A percentile compares a stretch with the other conserved stretches of the same genome.
These are phyloP conservation scores for Anas capensis DNA, from an alignment of 2,797 vertebrate genomes.

Conservation along the genomic window DNA sequence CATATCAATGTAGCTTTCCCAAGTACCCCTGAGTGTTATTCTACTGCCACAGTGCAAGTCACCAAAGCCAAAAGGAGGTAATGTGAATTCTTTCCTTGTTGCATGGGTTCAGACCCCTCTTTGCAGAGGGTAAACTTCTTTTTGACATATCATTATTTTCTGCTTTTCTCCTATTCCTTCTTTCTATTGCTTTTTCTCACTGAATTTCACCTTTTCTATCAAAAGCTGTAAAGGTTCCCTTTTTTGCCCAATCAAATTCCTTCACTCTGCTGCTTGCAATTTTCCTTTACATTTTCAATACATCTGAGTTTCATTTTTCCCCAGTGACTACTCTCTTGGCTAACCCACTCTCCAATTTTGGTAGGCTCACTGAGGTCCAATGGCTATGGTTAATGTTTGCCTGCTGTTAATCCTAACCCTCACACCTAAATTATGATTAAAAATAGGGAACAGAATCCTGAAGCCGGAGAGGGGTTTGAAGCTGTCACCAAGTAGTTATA, in stretches of 20 bases:
- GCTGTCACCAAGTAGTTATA: slow-evolving; percentile 56
- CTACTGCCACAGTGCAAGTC: neutral
- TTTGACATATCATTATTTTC: neutral
- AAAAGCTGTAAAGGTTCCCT: neutral
- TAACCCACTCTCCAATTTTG: neutral
- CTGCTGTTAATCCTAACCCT: slow-evolving; percentile 64
- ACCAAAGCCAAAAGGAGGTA: neutral
- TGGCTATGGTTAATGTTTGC: slow-evolving; percentile 35
- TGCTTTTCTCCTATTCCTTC: neutral
- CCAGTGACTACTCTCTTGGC: slow-evolving; percentile 10
- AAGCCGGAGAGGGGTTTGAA: neutral
- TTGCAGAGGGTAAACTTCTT: neutral
- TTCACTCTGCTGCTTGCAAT: slow-evolving; percentile 10
- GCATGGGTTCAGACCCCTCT: neutral
- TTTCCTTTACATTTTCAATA: slow-evolving; percentile 27
- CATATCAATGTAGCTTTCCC: neutral
- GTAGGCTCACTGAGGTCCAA: slow-evolving; percentile 18
- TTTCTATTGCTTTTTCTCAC: neutral
- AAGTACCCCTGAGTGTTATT: neutral
- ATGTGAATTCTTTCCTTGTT: neutral
- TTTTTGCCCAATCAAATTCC: neutral
- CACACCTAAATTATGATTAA: slow-evolving; percentile 66
- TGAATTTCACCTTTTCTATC: slow-evolving; percentile 6
- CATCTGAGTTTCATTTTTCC: slow-evolving; percentile 51
- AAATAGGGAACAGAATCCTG: slow-evolving; percentile 52